Evolutionary conservation across 2,113 vertebrate genomes (phyloP).

Genomic region (Micromys minutus): DNA sequence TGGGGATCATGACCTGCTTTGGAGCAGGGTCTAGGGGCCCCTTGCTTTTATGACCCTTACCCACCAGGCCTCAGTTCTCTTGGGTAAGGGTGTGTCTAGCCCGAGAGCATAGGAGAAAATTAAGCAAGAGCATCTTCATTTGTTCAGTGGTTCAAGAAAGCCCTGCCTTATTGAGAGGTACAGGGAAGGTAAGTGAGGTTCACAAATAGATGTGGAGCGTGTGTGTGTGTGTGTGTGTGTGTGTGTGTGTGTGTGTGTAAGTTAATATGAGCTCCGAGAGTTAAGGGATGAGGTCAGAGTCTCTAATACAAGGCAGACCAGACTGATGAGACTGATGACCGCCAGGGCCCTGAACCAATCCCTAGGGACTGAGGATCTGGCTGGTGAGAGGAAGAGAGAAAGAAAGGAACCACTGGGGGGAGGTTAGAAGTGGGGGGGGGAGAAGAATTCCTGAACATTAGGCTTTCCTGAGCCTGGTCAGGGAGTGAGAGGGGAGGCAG

Average conservation of each 20-base stretch:
- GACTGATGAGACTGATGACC: conserved; percentile 60
- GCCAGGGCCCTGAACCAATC: conserved; percentile 57
- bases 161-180: neutral
- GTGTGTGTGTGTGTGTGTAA: neutral
- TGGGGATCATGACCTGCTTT: neutral
- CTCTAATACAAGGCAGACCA: conserved; percentile 45
- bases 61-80: neutral
- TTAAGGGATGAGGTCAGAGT: conserved; percentile 77
- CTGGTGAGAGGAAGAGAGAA: conserved; percentile 7
- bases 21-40: neutral
- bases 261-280: conserved; percentile 57
- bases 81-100: neutral
- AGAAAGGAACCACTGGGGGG: neutral
- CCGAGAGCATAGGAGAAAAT: neutral
- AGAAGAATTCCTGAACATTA: conserved; percentile 21
- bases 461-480: neutral
- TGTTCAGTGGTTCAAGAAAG: neutral
- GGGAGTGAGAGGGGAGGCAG: neutral
- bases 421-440: neutral
- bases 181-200: neutral
- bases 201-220: neutral
- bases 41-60: neutral
- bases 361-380: conserved; percentile 66
- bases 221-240: neutral
- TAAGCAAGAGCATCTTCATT: neutral